Evolutionary conservation across 2,888 invertebrate species (phyloP).

Genomic region (Drosophila quinaria): DNA sequence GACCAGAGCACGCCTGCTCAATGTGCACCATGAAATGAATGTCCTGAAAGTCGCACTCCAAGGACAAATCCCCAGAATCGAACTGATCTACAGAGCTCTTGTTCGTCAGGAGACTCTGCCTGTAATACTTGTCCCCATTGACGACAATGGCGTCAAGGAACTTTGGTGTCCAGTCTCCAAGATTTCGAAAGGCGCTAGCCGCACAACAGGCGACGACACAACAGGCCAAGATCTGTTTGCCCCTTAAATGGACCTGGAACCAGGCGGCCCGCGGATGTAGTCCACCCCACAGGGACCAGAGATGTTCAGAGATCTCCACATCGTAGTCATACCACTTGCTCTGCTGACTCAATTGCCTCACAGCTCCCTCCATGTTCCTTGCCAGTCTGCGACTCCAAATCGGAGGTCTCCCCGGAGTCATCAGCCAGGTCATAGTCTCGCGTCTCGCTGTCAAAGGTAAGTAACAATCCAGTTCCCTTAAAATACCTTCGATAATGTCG

Average conservation of each 20-base stretch:
- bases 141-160: slow-evolving; percentile 88
- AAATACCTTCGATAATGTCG: slow-evolving; percentile 45
- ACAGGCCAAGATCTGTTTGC: slow-evolving; percentile 88
- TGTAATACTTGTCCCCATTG: slow-evolving; percentile 88
- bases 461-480: slow-evolving; percentile 32
- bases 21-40: slow-evolving; percentile 87
- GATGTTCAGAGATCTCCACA: slow-evolving; percentile 88
- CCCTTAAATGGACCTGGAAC: slow-evolving; percentile 87
- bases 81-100: slow-evolving; percentile 87
- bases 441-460: slow-evolving; percentile 22
- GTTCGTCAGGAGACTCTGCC: slow-evolving; percentile 86
- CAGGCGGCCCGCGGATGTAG: slow-evolving; percentile 88
- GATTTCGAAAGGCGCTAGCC: slow-evolving; percentile 87
- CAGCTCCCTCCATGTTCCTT: slow-evolving; percentile 58
- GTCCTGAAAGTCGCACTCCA: slow-evolving; percentile 87
- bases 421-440: slow-evolving; percentile 77
- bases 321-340: slow-evolving; percentile 87
- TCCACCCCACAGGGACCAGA: slow-evolving; percentile 90
- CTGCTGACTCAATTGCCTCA: slow-evolving; percentile 42
- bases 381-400: slow-evolving; percentile 80
- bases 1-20: slow-evolving; percentile 87
- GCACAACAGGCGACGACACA: slow-evolving; percentile 88
- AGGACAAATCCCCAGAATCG: slow-evolving; percentile 86
- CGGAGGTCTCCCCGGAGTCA: slow-evolving; percentile 58
- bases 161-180: slow-evolving; percentile 88